Percentiles rank a stretch among this genome's conserved stretches.
Conservation (phyloP, 2,797 vertebrate genomes). For the Falco novaeseelandiae region DNA sequence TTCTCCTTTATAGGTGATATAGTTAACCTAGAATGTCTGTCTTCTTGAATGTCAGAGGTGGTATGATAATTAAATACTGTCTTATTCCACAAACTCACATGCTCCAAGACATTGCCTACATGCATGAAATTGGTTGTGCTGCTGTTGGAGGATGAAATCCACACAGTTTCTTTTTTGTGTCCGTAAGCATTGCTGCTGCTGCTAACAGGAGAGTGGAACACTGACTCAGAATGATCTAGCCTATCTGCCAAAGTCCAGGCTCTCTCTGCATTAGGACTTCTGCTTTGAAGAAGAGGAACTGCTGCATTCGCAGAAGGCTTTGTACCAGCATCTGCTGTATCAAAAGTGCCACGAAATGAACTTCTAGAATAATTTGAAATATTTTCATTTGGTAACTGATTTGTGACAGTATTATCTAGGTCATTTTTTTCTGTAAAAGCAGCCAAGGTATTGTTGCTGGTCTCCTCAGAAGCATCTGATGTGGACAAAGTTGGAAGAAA, state of each 20-base stretch:
- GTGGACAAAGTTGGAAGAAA: slow-evolving; percentile 34
- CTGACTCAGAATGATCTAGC: slow-evolving; percentile 53
- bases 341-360: slow-evolving; percentile 46
- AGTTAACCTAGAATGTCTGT: background rate
- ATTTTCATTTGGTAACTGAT: slow-evolving; percentile 42
- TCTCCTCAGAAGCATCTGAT: slow-evolving; percentile 54
- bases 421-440: slow-evolving; percentile 52
- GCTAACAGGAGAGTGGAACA: slow-evolving; percentile 2
- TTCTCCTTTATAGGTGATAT: slow-evolving; percentile 15
- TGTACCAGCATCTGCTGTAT: slow-evolving; percentile 44
- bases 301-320: slow-evolving; percentile 29
- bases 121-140: background rate
- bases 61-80: slow-evolving; percentile 14
- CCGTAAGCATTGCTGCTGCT: background rate
- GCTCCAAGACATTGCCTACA: slow-evolving; percentile 13
- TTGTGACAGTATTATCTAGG: slow-evolving; percentile 11
- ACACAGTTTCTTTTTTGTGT: slow-evolving; percentile 48
- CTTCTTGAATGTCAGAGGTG: slow-evolving; percentile 56
- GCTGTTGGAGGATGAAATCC: slow-evolving; percentile 7
- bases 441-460: slow-evolving; percentile 6
- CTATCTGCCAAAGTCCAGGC: slow-evolving; percentile 37
- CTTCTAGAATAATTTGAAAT: slow-evolving; percentile 37
- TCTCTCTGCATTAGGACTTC: slow-evolving; percentile 53
- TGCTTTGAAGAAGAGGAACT: slow-evolving; percentile 11
- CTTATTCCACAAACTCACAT: slow-evolving; percentile 35